Base-by-base conservation (phyloP, 1,140 invertebrate species). In the Philaenus spumarius region DNA sequence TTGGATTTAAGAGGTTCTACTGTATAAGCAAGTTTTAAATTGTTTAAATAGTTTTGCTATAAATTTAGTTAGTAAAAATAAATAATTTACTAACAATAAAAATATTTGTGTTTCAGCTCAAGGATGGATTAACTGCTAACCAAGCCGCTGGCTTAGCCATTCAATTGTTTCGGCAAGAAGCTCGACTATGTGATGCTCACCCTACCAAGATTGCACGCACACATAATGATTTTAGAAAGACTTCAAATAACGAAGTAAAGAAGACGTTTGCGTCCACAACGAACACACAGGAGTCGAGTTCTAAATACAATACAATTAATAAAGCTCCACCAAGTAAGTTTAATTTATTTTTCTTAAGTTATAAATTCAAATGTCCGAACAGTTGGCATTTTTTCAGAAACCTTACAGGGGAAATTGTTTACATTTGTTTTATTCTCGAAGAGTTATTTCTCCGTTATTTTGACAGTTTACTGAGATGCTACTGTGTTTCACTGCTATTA, bases 101-200 rank as follows among this genome's bases (percentile, higher is more conserved):
- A 17, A 11, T 17, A 15, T 40, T 66, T 64, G 61, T 64, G 67
- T 60, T 68, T 59, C 52, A 88, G 84, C 75, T 82, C 52, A 83
- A 79, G 70, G n/a, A n/a, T n/a, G 84, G 80, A 67, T 75, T 92
- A 58, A 84, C 86, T 20, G 84, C 89, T 62, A 93, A 95, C 79
- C 83, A 93, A 75, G 90, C 93, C 50, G 93, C 93, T 22, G 87
- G 87, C 12, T 81, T 87, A 66, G 92, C 93, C 2, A 83, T 96
- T 59, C 84, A 90, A 65, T 77, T 95, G 45, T 92, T 91, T 69
- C 87, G 86, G 39, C 79, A 87, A 69, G 90, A 93, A 71, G 91
- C 90, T 23, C 78, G 80, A 65, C 76, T 94, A 19, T 95, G 90
- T 73, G 87, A 91, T 69, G 71, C 73, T 1, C 79, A 84, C 62